Base-by-base conservation (phyloP, 2,888 invertebrate genomes). In the Euplagia quadripunctaria region DNA sequence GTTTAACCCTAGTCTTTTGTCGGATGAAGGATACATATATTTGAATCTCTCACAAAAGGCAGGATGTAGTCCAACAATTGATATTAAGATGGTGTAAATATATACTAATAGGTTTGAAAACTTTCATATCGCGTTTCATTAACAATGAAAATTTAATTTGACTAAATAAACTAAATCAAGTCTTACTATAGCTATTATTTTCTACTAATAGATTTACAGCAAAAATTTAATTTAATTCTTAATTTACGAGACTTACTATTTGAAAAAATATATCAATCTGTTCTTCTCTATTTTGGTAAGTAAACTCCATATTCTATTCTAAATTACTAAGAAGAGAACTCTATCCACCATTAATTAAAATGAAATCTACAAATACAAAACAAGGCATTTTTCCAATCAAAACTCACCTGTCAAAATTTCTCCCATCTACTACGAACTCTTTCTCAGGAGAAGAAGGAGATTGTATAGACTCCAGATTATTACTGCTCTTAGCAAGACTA, bases 401-500 rank as follows among this genome's bases (percentile, higher is more conserved):
- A 17, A 86, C 89, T 87, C 78, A 92, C 92, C 92, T 90, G 16
- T 91, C 90, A 77, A 80, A 87, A 16, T 87, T 83, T 61, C 79
- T 79, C 65, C 82, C 83, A 11, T 81, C 78, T 69, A 82, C 85
- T 68, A 42, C 77, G 71, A 78, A 82, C 52, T 79, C 82, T 71
- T 79, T 79, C 5, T 87, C 88, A 0, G 90, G 90, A 79, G 89
- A 90, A 55, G 86, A 76, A 0, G 94, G 94, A 1, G 94, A 93
- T 1, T 88, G 92, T 16, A 94, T 94, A 0, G 91, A 89, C 69
- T 95, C 95, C 75, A 95, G 73, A 66, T 94, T 91, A 66, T 94
- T 93, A 31, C 90, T 91, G 79, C 95, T 94, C 68, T 92, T 93
- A 0, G 95, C 95, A 20, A 95, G 69, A 0, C 92, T 91, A 51